A percentile compares a stretch with the other conserved stretches of the same genome.
These are phyloP conservation scores for Syngnathoides biaculeatus DNA, from an alignment of 2,113 vertebrate genomes.

Conservation along the genomic window DNA sequence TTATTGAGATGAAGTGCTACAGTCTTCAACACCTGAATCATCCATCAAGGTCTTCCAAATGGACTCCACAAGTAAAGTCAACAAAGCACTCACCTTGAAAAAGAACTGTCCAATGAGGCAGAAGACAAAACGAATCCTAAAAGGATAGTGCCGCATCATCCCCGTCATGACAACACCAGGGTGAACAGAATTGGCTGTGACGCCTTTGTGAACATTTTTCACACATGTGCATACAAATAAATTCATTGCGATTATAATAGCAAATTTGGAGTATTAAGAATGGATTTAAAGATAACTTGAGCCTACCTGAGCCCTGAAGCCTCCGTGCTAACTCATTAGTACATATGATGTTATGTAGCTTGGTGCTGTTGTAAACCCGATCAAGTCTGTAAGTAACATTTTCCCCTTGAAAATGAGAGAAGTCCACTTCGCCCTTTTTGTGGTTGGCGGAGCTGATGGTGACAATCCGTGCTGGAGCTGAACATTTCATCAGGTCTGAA, in stretches of 20 bases:
- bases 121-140: slow-evolving; percentile 43
- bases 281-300: background rate
- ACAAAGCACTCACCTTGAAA: slow-evolving; percentile 74
- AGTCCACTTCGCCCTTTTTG: slow-evolving; percentile 60
- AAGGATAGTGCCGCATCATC: slow-evolving; percentile 72
- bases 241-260: background rate
- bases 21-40: too few relatives aligned
- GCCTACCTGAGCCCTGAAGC: slow-evolving; percentile 77
- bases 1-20: too few relatives aligned
- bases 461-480: slow-evolving; percentile 75
- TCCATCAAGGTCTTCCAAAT: background rate
- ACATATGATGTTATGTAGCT: slow-evolving; percentile 83
- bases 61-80: background rate
- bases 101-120: slow-evolving; percentile 71
- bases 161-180: slow-evolving; percentile 79
- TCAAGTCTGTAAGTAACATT: background rate
- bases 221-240: background rate
- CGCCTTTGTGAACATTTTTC: slow-evolving; percentile 60
- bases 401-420: slow-evolving; percentile 70
- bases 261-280: background rate
- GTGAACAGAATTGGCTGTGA: slow-evolving; percentile 77
- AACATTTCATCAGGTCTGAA: slow-evolving; percentile 76
- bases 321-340: slow-evolving; percentile 76
- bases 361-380: slow-evolving; percentile 74
- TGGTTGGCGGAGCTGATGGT: slow-evolving; percentile 79